These are phyloP conservation scores for Smutsia gigantea DNA, from an alignment of 2,797 vertebrate genomes.

Conservation along the genomic window DNA sequence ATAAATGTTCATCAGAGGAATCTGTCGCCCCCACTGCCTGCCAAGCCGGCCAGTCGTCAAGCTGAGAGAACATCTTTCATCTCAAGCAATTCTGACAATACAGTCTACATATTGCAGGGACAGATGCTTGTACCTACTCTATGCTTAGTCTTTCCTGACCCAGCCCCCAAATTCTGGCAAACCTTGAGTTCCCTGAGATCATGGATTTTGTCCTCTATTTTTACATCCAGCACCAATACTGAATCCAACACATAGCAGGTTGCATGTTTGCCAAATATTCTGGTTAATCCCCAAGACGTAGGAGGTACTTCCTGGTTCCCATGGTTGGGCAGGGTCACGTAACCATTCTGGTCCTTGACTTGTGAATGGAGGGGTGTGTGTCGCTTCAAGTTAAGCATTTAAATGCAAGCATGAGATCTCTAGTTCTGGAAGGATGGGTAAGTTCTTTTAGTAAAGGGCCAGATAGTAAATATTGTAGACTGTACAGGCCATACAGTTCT, in stretches of 20 bases:
- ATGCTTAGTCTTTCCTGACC: neutral
- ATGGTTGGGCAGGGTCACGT: fast-evolving
- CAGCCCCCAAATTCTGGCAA: neutral
- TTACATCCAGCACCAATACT: neutral
- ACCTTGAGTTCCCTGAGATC: neutral
- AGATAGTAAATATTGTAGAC: neutral
- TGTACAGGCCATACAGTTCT: neutral
- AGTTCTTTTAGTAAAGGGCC: neutral
- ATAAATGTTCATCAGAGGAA: constrained; percentile 55
- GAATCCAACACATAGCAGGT: neutral
- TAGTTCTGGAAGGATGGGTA: neutral
- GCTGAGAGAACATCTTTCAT: neutral
- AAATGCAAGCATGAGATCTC: neutral
- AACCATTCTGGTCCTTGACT: neutral
- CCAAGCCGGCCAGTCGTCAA: constrained; percentile 23
- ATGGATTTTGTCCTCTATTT: neutral
- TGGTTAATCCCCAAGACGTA: too few relatives aligned
- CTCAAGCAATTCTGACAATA: neutral
- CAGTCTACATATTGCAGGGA: neutral
- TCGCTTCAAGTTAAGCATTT: neutral
- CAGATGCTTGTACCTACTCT: neutral
- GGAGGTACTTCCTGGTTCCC: neutral
- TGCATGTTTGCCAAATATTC: neutral
- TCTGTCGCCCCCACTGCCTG: constrained; percentile 41
- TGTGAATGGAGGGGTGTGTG: neutral